Conservation (phyloP, 1,140 invertebrate species). For the Drosophila paulistorum region DNA sequence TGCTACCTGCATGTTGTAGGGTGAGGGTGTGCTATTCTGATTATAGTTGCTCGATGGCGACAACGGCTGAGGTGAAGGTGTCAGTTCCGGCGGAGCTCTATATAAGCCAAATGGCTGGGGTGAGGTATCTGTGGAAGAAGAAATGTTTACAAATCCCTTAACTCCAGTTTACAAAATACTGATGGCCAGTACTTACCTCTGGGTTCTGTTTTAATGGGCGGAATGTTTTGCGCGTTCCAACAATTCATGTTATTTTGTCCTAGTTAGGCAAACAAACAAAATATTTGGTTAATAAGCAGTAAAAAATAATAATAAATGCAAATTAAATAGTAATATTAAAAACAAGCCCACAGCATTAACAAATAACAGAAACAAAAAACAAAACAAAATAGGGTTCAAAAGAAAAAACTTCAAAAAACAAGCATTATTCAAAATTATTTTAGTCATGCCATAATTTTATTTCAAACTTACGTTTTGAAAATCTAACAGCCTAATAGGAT, state of each 20-base stretch:
- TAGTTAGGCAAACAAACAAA: conserved; percentile 28
- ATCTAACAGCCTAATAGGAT: conserved; percentile 20
- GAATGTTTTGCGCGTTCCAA: conserved; percentile 78
- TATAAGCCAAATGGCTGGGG: conserved; percentile 75
- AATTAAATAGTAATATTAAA: neutral
- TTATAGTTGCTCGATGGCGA: conserved; percentile 78
- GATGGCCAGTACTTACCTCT: conserved; percentile 58
- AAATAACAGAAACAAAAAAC: conserved; percentile 11
- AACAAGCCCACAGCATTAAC: neutral
- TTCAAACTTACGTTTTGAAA: conserved; percentile 53
- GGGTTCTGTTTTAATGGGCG: conserved; percentile 80
- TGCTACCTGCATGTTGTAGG: conserved; percentile 65
- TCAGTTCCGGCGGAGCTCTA: conserved; percentile 70
- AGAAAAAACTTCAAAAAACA: neutral
- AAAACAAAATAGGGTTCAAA: neutral
- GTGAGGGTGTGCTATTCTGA: conserved; percentile 74
- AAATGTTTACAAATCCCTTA: neutral
- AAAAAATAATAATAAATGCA: neutral
- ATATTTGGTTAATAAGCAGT: conserved; percentile 1
- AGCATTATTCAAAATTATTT: too few relatives aligned
- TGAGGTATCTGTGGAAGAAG: conserved; percentile 62
- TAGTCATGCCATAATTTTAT: conserved; percentile 25
- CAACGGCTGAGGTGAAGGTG: conserved; percentile 76
- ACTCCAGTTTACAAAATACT: neutral
- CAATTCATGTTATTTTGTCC: conserved; percentile 70